Base-by-base conservation (phyloP, 1,140 invertebrate species). In the Drosophila bipectinata region DNA sequence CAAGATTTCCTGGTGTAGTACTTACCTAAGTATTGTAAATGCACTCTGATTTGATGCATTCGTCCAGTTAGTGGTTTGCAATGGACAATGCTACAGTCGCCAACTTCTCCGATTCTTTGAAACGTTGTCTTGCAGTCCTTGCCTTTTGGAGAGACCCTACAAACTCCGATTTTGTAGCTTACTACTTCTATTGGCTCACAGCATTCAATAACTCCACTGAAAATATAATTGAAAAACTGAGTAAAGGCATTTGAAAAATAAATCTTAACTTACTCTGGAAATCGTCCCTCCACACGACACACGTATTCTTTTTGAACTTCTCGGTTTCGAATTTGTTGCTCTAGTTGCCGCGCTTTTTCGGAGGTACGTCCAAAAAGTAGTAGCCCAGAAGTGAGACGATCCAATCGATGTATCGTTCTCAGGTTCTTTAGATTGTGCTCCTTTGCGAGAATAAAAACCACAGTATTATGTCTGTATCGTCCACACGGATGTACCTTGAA, bases 21-120 rank as follows among this genome's bases (percentile, higher is more conserved):
- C 10, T 32, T 92, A 92, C 97, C 98, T 77, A 99, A 93, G 92
- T 97, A 99, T 92, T 99, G 99, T 37, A 99, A 94, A 93, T 99
- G 99, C n/a, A 99, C 98, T 66, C 99, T 94, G 69, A 99, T 99
- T 92, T 99, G 99, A 92, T 99, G 99, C 95, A 99, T 99, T 67
- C 99, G 93, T 0, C 99, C 99, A 1, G 98, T 99, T 79, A 97
- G 95, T 0, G 98, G 98, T 80, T 96, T 95, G 92, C 98, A 99
- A 15, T 96, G 93, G 1, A 99, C 98, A 21, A 99, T 96, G 83
- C 98, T 99, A 0, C 97, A 96, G 82, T 96, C 96, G 4, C 93
- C 93, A 93, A 99, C 98, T 92, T 94, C 96, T 56, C 96, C 97
- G 8, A 99, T 92, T 85, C 96, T 94, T 91, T 97, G 95, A 93